These are phyloP conservation scores for Anoplolepis gracilipes DNA, from an alignment of 1,140 invertebrate species.

Conservation along the genomic window DNA sequence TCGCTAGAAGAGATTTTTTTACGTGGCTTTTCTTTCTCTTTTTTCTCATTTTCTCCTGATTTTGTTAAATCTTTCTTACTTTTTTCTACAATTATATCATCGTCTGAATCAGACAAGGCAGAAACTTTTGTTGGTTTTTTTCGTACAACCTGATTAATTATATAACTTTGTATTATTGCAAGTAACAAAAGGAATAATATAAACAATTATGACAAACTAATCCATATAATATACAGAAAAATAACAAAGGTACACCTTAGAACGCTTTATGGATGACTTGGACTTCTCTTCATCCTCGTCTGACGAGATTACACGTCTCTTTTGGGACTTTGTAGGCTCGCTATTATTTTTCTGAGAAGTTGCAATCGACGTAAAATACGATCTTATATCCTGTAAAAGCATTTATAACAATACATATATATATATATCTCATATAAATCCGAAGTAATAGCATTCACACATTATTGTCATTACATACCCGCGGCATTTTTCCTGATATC, in stretches of 20 bases:
- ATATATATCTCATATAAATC: not conserved
- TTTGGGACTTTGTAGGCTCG: slow-evolving; percentile 45
- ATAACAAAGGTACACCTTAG: slow-evolving; percentile 53
- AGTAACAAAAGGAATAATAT: not conserved
- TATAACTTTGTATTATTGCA: not conserved
- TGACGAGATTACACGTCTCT: slow-evolving; percentile 73
- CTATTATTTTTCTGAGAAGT: slow-evolving; percentile 26
- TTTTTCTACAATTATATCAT: slow-evolving; percentile 66
- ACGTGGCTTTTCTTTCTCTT: slow-evolving; percentile 36
- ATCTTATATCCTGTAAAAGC: slow-evolving; percentile 75
- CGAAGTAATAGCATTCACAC: not conserved
- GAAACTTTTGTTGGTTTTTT: slow-evolving; percentile 38
- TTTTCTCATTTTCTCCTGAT: slow-evolving; percentile 7
- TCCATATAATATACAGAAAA: not conserved
- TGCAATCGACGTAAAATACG: slow-evolving; percentile 63
- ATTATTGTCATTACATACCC: slow-evolving; percentile 25
- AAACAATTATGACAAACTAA: not conserved
- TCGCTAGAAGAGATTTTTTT: slow-evolving; percentile 71
- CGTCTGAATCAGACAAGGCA: slow-evolving; percentile 82
- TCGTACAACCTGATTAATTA: slow-evolving; percentile 26
- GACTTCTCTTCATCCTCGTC: slow-evolving; percentile 76
- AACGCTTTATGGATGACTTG: slow-evolving; percentile 51
- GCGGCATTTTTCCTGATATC: slow-evolving; percentile 51
- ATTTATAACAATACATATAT: not conserved
- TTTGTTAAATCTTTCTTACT: not conserved